Percentiles rank a stretch among this genome's conserved stretches.
These are phyloP conservation scores for Drosophila subobscura DNA, from an alignment of 1,140 invertebrate genomes.

Conservation along the genomic window DNA sequence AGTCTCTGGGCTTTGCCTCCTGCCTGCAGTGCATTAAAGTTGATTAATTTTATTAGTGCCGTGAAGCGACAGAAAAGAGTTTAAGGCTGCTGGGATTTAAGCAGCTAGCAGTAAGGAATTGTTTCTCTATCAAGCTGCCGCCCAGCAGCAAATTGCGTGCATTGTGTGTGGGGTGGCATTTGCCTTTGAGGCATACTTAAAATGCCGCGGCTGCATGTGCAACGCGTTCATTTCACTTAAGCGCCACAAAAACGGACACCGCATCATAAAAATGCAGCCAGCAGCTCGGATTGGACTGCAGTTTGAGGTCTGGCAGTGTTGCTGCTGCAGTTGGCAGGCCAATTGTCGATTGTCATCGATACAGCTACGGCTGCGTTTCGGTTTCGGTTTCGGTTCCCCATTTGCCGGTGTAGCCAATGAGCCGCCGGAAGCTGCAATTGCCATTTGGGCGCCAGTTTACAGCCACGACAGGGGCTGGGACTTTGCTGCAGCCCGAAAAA, in stretches of 20 bases:
- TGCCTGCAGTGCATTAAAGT: conserved; percentile 65
- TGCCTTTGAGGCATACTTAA: conserved; percentile 65
- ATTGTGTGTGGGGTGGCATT: conserved; percentile 6
- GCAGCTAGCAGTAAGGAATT: conserved; percentile 29
- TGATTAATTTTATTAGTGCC: conserved; percentile 77
- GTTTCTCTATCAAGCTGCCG: conserved; percentile 33
- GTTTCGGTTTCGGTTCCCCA: conserved; percentile 24
- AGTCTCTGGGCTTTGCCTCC: not conserved
- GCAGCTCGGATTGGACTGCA: conserved; percentile 5
- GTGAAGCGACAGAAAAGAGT: conserved; percentile 6
- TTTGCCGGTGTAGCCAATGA: conserved; percentile 64
- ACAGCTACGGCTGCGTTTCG: conserved; percentile 60
- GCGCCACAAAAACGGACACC: conserved; percentile 64
- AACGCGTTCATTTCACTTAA: conserved; percentile 71
- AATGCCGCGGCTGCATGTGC: conserved; percentile 38
- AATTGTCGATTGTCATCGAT: conserved; percentile 77
- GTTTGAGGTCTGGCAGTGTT: conserved; percentile 18
- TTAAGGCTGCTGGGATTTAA: conserved; percentile 27
- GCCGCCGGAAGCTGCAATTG: conserved; percentile 77
- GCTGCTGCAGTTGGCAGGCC: conserved; percentile 63
- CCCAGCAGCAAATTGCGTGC: conserved; percentile 32
- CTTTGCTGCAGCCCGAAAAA: too few relatives aligned
- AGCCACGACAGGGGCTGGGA: conserved; percentile 21
- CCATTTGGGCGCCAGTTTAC: conserved; percentile 77
- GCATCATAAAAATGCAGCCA: conserved; percentile 70